phyloP scores from a whole-genome alignment of 2,888 invertebrate genomes.

The Meghimatium bilineatum region DNA sequence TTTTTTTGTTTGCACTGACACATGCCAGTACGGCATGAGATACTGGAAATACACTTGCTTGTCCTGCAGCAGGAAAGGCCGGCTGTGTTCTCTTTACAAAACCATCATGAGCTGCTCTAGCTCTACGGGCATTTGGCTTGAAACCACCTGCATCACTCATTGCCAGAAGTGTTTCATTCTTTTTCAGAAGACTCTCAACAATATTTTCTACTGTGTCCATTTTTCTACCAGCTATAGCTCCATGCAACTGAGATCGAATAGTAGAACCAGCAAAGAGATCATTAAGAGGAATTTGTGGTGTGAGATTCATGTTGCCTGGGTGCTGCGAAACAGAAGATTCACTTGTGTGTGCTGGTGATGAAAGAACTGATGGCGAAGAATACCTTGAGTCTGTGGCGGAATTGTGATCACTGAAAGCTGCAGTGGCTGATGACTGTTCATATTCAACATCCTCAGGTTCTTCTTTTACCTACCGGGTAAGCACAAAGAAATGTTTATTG shows the following conservation, averaged over 20 bases:
- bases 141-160: constrained; percentile 58
- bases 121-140: constrained; percentile 55
- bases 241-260: constrained; percentile 37
- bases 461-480: constrained; percentile 48
- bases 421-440: constrained; percentile 40
- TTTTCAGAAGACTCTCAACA: constrained; percentile 55
- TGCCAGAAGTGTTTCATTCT: constrained; percentile 60
- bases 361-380: constrained; percentile 38
- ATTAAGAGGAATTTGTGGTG: constrained; percentile 37
- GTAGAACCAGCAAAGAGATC: constrained; percentile 31
- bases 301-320: background rate
- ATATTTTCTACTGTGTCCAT: constrained; percentile 46
- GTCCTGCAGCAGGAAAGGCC: constrained; percentile 35
- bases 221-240: constrained; percentile 34
- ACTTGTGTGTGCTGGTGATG: background rate
- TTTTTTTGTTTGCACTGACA: constrained; percentile 3
- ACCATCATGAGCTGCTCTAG: constrained; percentile 42
- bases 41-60: constrained; percentile 36
- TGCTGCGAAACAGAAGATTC: background rate
- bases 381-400: constrained; percentile 27
- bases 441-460: constrained; percentile 52
- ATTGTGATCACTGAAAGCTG: constrained; percentile 21
- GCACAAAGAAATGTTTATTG: background rate
- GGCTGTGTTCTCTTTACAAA: constrained; percentile 29
- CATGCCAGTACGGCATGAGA: constrained; percentile 30